Evolutionary conservation across 1,140 invertebrate species (phyloP).

Genomic region (Leptinotarsa lineolata): DNA sequence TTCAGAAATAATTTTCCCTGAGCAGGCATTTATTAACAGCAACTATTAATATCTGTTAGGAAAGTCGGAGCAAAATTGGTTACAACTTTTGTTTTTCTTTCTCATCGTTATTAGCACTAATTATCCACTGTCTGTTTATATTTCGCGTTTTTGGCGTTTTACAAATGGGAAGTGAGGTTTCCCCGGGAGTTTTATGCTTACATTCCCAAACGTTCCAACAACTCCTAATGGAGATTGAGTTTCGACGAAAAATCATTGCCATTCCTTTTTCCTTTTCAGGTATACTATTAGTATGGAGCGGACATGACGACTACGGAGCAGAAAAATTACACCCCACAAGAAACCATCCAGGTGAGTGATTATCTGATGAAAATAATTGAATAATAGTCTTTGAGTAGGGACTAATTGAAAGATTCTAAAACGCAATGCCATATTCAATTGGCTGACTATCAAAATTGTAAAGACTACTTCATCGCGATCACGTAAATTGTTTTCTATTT

Average conservation of each 20-base stretch:
- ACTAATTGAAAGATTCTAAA: too few species aligned
- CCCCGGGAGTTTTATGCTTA: neutral
- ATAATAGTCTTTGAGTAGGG: too few species aligned
- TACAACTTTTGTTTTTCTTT: neutral
- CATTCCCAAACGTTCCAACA: neutral
- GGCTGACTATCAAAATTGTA: too few species aligned
- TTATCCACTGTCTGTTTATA: neutral
- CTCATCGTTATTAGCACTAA: neutral
- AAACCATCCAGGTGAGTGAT: conserved; percentile 43
- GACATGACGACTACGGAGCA: conserved; percentile 36
- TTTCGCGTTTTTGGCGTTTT: neutral
- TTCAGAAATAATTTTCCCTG: neutral
- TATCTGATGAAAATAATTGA: neutral
- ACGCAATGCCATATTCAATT: too few species aligned
- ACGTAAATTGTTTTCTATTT: too few species aligned
- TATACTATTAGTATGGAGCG: conserved; percentile 32
- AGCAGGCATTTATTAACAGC: neutral
- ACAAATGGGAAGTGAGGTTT: neutral
- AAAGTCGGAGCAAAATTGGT: neutral
- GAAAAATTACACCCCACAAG: conserved; percentile 44
- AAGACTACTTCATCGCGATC: too few species aligned
- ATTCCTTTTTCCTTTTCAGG: conserved; percentile 29
- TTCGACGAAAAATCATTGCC: neutral
- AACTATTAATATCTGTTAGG: neutral
- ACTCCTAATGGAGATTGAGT: neutral